Evolutionary conservation across 2,888 invertebrate genomes (phyloP), one percentile per base, ranked within the genome.

Genomic region (Sphinx pinastri): DNA sequence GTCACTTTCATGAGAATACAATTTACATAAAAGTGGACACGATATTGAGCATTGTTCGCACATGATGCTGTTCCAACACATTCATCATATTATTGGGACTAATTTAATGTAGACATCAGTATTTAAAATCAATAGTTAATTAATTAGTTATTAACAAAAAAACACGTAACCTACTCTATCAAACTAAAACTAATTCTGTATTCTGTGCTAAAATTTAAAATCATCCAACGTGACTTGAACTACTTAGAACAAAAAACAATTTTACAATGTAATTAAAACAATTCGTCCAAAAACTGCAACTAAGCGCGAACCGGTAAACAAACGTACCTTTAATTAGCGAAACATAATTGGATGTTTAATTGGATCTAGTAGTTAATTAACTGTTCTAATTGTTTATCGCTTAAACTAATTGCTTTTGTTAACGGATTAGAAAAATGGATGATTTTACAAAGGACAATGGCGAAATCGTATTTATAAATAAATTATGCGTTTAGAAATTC

Each of bases 271-370:
- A 67, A 52, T 54, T 52, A 54, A 45, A 60, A n/a, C 13, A 14
- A 38, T 25, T 59, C 19, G 19, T 60, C 38, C 38, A 38, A 47
- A 45, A 67, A 67, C 60, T 14, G 25, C 59, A 38, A 58, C 11
- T 13, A 45, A 45, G 25, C 13, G 51, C 67, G 68, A 38, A 47
- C 51, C 54, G 51, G 66, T 13, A 66, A 31, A 60, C 63, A 49
- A 68, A 70, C 71, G 72, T 71, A 73, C 70, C 82, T 80, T 80
- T 86, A 89, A 89, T 88, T 84, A 80, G 78, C 80, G 82, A 87
- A 85, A 86, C 81, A 83, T 81, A 90, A 91, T 89, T 90, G 82
- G 80, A 82, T 76, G 77, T 80, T 86, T 86, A 89, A 89, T 89
- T 86, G 82, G 84, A 84, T 84, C 82, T 87, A 75, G 76, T 81